Percentiles rank a stretch among this genome's conserved stretches.
Conservation (phyloP, 2,113 vertebrate species). For the Plestiodon gilberti region DNA sequence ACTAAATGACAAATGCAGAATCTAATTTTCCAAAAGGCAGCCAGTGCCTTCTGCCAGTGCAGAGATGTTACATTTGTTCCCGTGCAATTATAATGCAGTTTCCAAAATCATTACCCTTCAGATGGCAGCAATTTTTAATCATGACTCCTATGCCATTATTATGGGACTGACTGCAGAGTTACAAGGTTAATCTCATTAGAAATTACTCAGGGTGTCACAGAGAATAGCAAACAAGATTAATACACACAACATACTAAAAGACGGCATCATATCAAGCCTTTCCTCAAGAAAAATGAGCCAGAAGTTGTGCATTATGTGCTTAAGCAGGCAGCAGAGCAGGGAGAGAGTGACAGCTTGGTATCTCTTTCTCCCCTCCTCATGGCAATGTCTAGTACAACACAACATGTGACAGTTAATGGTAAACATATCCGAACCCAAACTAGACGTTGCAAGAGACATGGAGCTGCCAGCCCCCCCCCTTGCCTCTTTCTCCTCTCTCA, state of each 20-base stretch:
- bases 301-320: not conserved
- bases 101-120: conserved; percentile 7
- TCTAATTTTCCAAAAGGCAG: not conserved
- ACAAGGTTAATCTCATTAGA: not conserved
- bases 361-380: not conserved
- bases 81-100: not conserved
- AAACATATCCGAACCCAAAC: no score
- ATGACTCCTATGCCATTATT: not conserved
- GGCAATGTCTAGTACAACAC: not conserved
- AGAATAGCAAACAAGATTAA: not conserved
- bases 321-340: not conserved
- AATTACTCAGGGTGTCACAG: not conserved
- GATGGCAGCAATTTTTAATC: not conserved
- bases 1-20: accelerated
- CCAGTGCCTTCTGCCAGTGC: conserved; percentile 1
- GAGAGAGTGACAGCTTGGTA: not conserved
- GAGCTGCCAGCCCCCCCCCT: no score
- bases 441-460: no score
- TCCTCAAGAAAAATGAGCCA: not conserved
- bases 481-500: not conserved
- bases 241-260: not conserved
- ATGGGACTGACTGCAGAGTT: not conserved
- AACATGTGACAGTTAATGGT: not conserved
- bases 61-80: not conserved
- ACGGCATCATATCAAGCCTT: not conserved